Evolutionary conservation across 1,140 invertebrate species (phyloP), one percentile per base, ranked within the genome.

Genomic region (Drosophila takahashii): DNA sequence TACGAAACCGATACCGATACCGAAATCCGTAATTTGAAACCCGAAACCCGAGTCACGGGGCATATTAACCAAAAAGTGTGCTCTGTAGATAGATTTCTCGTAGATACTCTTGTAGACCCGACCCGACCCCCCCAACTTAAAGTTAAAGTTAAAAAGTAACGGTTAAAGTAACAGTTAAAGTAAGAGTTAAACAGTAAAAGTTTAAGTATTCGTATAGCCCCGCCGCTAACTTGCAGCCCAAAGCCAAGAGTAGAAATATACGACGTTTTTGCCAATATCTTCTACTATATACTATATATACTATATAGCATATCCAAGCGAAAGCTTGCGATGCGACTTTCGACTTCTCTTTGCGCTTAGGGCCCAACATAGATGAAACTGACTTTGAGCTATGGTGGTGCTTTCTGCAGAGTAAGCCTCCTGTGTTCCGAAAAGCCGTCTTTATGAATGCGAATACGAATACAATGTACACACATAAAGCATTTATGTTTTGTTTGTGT

Each of bases 371-470:
- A 89, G 83, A 83, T 79, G 84, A 87, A 87, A 69, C 83, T 87
- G 83, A 79, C 84, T 91, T 91, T 91, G 90, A 91, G 90, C 87
- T 90, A 85, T 91, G 90, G 90, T 91, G 90, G 90, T 91, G 90
- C 90, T 91, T 91, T 91, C 90, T 91, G 85, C 90, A 85, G 90
- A 91, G 90, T 76, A 66, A 81, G 79, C 76, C 80, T 73, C 66
- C 67, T 81, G 67, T 89, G 79, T 87, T 90, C 70, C 59, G 57
- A 86, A 75, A 60, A 67, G 83, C 78, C 53, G 56, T 65, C 58
- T 67, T 59, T 50, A 53, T 11, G 22, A 58, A 72, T 64, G 37
- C 51, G 48, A 83, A 51, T 67, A 45, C 45, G 13, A 52, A 73
- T 85, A 90, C 79, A 72, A 81, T 86, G 66, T 81, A 73, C 69